phyloP scores from a whole-genome alignment of 2,888 invertebrate genomes.

The Cacoxenus indagator region DNA sequence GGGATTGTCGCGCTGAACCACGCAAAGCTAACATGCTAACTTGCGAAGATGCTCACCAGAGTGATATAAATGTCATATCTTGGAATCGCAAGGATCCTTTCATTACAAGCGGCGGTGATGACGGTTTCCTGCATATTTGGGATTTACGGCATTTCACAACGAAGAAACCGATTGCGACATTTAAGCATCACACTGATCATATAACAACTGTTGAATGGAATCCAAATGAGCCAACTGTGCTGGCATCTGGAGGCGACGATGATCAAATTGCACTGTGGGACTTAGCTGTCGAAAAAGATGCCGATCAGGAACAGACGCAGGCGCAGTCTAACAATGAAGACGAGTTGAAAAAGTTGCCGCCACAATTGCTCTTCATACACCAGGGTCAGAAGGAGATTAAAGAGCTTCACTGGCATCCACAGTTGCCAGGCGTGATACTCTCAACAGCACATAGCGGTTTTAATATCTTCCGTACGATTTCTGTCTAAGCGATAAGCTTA shows the following conservation, averaged over 20 bases:
- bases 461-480: slow-evolving; percentile 97
- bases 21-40: slow-evolving; percentile 93
- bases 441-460: slow-evolving; percentile 96
- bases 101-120: slow-evolving; percentile 94
- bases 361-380: slow-evolving; percentile 96
- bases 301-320: slow-evolving; percentile 70
- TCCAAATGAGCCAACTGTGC: slow-evolving; percentile 91
- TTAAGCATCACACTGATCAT: slow-evolving; percentile 94
- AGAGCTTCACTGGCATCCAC: slow-evolving; percentile 98
- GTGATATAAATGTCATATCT: slow-evolving; percentile 96
- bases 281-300: slow-evolving; percentile 89
- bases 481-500: slow-evolving; percentile 76
- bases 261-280: slow-evolving; percentile 98
- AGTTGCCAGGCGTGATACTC: slow-evolving; percentile 92
- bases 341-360: slow-evolving; percentile 83
- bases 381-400: slow-evolving; percentile 98
- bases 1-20: slow-evolving; percentile 92
- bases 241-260: slow-evolving; percentile 93
- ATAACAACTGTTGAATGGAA: slow-evolving; percentile 98
- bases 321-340: slow-evolving; percentile 81
- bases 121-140: slow-evolving; percentile 95
- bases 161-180: slow-evolving; percentile 87
- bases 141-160: slow-evolving; percentile 89
- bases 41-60: slow-evolving; percentile 86
- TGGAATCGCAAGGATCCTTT: slow-evolving; percentile 96